Conservation (phyloP, 2,797 vertebrate species). For the Acipenser oxyrinchus region DNA sequence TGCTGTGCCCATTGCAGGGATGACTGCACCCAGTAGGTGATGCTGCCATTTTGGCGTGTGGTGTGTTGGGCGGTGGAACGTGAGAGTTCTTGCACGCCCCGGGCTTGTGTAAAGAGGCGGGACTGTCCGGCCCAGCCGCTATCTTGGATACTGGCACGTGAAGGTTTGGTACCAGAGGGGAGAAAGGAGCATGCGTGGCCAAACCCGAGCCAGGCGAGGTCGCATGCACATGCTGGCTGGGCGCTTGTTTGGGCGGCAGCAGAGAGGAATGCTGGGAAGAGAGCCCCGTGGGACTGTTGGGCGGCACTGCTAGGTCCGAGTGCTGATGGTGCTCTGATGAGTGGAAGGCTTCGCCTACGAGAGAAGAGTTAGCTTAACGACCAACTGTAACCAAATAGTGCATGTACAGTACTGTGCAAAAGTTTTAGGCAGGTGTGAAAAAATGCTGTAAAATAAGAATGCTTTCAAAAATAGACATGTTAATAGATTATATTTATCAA, state of each 20-base stretch:
- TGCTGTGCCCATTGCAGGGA: slow-evolving; percentile 86
- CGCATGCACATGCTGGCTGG: slow-evolving; percentile 72
- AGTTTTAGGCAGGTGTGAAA: too few species aligned
- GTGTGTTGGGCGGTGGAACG: slow-evolving; percentile 74
- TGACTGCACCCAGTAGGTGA: slow-evolving; percentile 78
- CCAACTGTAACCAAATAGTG: background rate
- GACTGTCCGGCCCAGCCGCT: slow-evolving; percentile 58
- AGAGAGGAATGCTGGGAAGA: slow-evolving; percentile 80
- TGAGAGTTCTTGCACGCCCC: slow-evolving; percentile 83
- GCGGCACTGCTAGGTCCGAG: slow-evolving; percentile 90
- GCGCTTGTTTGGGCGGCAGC: slow-evolving; percentile 67
- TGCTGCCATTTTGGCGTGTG: slow-evolving; percentile 77
- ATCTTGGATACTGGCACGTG: slow-evolving; percentile 60
- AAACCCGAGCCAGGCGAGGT: slow-evolving; percentile 55
- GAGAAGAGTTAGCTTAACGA: slow-evolving; percentile 7
- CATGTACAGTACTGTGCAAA: background rate
- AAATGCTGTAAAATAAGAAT: too few species aligned
- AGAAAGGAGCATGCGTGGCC: slow-evolving; percentile 60
- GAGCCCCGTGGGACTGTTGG: slow-evolving; percentile 91
- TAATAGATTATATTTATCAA: too few species aligned
- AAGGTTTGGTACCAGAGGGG: slow-evolving; percentile 62
- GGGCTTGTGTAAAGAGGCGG: slow-evolving; percentile 62
- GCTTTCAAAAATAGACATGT: too few species aligned
- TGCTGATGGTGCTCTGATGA: slow-evolving; percentile 87
- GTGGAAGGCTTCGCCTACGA: slow-evolving; percentile 89